These are phyloP conservation scores for Camponotus floridanus DNA, from an alignment of 1,140 invertebrate species.

Conservation along the genomic window DNA sequence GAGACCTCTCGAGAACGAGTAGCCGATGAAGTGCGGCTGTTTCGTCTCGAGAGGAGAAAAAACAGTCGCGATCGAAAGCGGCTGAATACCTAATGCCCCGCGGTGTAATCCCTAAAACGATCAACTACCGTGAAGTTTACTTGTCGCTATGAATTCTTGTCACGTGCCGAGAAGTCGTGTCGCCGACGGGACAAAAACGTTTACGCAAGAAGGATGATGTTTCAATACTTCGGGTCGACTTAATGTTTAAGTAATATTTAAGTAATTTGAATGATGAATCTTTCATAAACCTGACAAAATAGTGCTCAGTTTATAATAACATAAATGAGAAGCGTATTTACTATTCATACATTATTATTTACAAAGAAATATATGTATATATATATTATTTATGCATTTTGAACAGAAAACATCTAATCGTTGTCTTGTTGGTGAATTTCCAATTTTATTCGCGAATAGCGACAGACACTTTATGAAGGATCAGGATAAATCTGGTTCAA, in stretches of 20 bases:
- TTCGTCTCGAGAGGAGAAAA: slow-evolving; percentile 8
- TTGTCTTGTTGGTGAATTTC: slow-evolving; percentile 52
- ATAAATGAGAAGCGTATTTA: background rate
- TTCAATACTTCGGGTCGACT: slow-evolving; percentile 52
- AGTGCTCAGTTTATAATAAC: background rate
- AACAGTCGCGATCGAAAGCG: slow-evolving; percentile 47
- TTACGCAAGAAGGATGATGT: slow-evolving; percentile 63
- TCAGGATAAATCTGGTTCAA: slow-evolving; percentile 66
- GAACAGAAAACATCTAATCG: slow-evolving; percentile 47
- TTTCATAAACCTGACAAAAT: slow-evolving; percentile 11
- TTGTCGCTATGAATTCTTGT: slow-evolving; percentile 62
- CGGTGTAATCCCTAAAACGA: slow-evolving; percentile 42
- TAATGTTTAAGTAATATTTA: slow-evolving; percentile 13
- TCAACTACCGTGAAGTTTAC: slow-evolving; percentile 42
- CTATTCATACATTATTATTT: background rate
- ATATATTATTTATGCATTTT: slow-evolving; percentile 42
- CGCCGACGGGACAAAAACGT: slow-evolving; percentile 57
- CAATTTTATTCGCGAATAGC: slow-evolving; percentile 64
- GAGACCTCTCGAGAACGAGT: slow-evolving; percentile 1
- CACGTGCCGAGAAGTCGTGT: slow-evolving; percentile 67
- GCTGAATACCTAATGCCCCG: slow-evolving; percentile 62
- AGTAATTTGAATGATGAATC: slow-evolving; percentile 14
- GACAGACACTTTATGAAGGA: slow-evolving; percentile 55
- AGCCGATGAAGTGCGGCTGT: slow-evolving; percentile 24
- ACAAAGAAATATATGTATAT: background rate